Evolutionary conservation across 2,888 invertebrate genomes (phyloP).

Genomic region (Spisula solida): DNA sequence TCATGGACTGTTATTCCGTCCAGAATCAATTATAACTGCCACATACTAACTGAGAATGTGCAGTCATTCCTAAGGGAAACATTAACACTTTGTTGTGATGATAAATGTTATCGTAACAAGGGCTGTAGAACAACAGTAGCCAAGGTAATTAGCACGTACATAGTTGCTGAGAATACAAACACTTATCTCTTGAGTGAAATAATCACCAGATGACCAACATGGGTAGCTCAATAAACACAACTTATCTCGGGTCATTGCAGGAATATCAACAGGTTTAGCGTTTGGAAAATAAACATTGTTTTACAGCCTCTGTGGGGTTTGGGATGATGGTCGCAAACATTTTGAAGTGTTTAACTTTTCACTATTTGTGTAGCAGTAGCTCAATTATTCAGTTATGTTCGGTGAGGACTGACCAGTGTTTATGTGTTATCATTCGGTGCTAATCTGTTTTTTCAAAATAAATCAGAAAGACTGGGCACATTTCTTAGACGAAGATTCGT

Average conservation of each 20-base stretch:
- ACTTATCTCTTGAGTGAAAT: slow-evolving; percentile 41
- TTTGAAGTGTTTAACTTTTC: too few relatives aligned
- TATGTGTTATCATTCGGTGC: too few relatives aligned
- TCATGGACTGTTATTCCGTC: background rate
- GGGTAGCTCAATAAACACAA: background rate
- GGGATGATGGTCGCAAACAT: background rate
- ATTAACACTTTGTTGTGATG: slow-evolving; percentile 32
- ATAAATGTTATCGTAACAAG: slow-evolving; percentile 43
- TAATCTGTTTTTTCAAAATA: too few relatives aligned
- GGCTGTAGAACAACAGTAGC: slow-evolving; percentile 7
- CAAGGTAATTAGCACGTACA: slow-evolving; percentile 27
- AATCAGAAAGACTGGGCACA: too few relatives aligned
- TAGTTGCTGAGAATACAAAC: slow-evolving; percentile 25
- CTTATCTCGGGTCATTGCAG: background rate
- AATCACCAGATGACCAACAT: slow-evolving; percentile 27
- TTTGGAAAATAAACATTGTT: background rate
- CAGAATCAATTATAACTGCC: slow-evolving; percentile 13
- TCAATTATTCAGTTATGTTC: too few relatives aligned
- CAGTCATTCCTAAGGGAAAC: slow-evolving; percentile 28
- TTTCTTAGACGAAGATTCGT: too few relatives aligned
- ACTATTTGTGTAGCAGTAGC: too few relatives aligned
- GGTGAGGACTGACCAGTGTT: too few relatives aligned
- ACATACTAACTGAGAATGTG: slow-evolving; percentile 7
- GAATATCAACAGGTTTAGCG: background rate
- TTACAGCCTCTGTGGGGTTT: background rate